Conservation (phyloP, 2,888 invertebrate species). For the Stratiomys singularior region DNA sequence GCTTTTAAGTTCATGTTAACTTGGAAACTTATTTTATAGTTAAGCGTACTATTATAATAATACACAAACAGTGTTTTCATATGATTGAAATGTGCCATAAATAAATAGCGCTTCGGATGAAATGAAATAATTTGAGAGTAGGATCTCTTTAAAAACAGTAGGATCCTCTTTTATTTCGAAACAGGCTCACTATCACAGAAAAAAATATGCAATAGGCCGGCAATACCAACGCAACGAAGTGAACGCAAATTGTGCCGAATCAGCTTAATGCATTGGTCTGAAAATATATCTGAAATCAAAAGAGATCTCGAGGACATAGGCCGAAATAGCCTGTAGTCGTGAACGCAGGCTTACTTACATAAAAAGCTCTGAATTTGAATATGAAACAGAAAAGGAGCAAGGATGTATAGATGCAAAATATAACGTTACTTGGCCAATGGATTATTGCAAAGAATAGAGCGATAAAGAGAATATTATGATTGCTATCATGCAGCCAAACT, state of each 20-base stretch:
- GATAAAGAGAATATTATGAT: no score
- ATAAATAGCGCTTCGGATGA: background rate
- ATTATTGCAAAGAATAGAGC: no score
- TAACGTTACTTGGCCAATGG: no score
- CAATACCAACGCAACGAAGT: background rate
- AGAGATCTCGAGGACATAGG: no score
- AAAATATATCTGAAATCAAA: no score
- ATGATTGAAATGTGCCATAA: background rate
- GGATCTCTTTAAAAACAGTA: background rate
- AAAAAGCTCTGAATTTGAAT: no score
- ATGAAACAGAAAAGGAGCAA: no score
- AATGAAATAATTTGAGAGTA: background rate
- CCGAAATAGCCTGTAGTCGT: no score
- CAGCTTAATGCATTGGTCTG: background rate
- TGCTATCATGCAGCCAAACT: no score
- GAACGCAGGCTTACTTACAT: no score
- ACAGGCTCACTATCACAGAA: background rate
- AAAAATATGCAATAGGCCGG: background rate
- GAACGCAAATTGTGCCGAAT: background rate
- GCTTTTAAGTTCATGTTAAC: background rate
- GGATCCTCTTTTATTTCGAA: background rate
- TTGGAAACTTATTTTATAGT: background rate
- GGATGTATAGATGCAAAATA: no score
- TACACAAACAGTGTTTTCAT: background rate
- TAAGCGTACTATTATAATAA: background rate